These are phyloP conservation scores for Apostichopus parvimensis DNA, from an alignment of 35 echinoderm and acorn worm genomes.

Conservation along the genomic window DNA sequence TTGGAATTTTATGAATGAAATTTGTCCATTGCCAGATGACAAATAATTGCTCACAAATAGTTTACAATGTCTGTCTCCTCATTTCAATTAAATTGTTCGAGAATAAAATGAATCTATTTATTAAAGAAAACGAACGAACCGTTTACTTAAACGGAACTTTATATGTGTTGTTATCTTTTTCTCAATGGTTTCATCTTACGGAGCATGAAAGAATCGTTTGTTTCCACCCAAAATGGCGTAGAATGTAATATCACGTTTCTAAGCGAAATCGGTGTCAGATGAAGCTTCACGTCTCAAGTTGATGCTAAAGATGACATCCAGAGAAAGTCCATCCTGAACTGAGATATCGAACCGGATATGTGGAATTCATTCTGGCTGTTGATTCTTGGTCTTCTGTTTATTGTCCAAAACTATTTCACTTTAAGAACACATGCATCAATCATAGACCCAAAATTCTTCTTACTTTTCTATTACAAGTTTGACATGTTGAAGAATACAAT, in stretches of 20 bases:
- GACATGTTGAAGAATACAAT: too few species aligned
- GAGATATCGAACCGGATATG: too few species aligned
- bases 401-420: too few species aligned
- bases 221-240: slow-evolving; percentile 38
- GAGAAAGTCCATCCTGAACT: background rate
- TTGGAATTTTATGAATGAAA: background rate
- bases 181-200: slow-evolving; percentile 2
- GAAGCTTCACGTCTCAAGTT: background rate
- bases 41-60: background rate
- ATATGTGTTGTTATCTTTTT: background rate
- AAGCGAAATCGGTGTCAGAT: background rate
- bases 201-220: slow-evolving; percentile 6
- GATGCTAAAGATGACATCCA: background rate
- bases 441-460: too few species aligned
- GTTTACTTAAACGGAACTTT: background rate
- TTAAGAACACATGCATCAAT: too few species aligned
- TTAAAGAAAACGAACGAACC: background rate
- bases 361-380: too few species aligned
- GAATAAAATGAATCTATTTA: slow-evolving; percentile 6
- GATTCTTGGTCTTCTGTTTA: too few species aligned
- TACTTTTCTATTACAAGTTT: too few species aligned
- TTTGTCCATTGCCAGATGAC: background rate
- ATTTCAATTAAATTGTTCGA: slow-evolving; percentile 37
- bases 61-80: background rate
- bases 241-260: background rate